phyloP scores from a whole-genome alignment of 2,797 vertebrate species.

The Bradypus variegatus region DNA sequence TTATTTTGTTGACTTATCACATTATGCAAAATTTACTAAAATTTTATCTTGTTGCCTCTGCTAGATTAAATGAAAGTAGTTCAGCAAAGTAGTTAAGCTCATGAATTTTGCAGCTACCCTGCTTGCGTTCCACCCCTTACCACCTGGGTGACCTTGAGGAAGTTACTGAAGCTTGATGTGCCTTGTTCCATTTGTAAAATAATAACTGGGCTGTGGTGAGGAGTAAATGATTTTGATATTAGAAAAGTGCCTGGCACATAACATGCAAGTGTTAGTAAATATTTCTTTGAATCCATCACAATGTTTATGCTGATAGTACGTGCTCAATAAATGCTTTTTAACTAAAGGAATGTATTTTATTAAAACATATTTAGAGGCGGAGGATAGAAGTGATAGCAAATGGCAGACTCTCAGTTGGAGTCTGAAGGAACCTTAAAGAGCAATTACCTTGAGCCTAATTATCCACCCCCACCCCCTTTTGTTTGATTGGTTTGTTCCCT shows the following conservation, averaged over 20 bases:
- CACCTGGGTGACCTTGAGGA: background rate
- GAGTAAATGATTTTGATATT: slow-evolving; percentile 2
- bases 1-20: background rate
- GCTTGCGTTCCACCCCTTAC: background rate
- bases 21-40: background rate
- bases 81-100: background rate
- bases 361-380: background rate
- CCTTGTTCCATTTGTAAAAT: slow-evolving; percentile 1
- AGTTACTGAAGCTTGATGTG: background rate
- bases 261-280: background rate
- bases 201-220: background rate
- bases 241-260: background rate
- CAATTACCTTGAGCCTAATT: background rate
- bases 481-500: background rate
- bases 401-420: background rate
- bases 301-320: background rate
- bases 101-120: background rate
- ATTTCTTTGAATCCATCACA: background rate
- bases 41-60: background rate
- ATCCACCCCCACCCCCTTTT: background rate
- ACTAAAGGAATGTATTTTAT: background rate
- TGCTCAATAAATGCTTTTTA: background rate
- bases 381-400: background rate
- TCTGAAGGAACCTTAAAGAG: background rate
- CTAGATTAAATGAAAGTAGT: slow-evolving; percentile 25